phyloP scores from a whole-genome alignment of 2,113 vertebrate genomes.

The Dendrocopos noguchii region DNA sequence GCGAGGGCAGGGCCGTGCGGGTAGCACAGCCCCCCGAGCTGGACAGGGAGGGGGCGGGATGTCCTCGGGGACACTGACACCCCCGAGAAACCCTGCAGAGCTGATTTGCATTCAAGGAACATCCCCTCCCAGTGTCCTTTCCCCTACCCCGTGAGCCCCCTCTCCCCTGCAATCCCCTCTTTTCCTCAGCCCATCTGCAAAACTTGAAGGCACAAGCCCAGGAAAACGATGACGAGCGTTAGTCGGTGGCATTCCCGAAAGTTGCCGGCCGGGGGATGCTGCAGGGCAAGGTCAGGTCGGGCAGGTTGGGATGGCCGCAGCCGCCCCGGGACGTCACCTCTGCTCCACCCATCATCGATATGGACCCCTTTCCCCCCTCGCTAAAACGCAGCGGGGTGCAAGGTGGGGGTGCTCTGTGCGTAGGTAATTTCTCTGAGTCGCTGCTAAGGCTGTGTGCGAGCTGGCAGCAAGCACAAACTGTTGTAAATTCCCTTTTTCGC shows the following conservation, averaged over 20 bases:
- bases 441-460: background rate
- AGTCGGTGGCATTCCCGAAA: background rate
- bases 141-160: no score
- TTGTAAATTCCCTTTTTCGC: background rate
- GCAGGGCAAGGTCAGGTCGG: background rate
- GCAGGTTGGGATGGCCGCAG: background rate
- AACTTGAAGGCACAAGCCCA: background rate
- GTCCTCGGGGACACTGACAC: background rate
- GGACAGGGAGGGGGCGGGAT: background rate
- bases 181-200: background rate
- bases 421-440: rapidly evolving
- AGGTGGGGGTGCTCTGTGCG: background rate
- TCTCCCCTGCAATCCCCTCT: background rate
- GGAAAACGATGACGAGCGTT: background rate
- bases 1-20: background rate
- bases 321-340: no score
- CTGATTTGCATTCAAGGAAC: background rate
- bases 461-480: background rate
- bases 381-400: background rate
- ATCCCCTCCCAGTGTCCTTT: background rate
- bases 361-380: background rate
- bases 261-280: background rate
- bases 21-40: background rate
- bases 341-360: background rate
- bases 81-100: background rate